Base-by-base conservation (phyloP, 2,888 invertebrate genomes). In the Plemyria rubiginata region DNA sequence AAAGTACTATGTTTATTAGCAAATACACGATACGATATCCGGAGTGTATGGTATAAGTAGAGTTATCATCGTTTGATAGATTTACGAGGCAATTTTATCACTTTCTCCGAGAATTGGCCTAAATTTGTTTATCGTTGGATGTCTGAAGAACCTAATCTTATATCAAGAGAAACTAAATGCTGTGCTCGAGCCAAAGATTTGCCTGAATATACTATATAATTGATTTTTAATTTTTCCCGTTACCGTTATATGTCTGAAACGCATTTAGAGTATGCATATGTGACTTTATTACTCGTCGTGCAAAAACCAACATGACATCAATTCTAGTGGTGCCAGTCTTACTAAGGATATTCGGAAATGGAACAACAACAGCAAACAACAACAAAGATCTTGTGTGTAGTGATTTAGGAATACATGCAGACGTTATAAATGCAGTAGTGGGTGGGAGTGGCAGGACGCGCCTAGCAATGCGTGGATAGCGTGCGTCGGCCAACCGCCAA, bases 1-100 rank as follows among this genome's bases (percentile, higher is more conserved):
- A 52, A 45, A 49, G 48, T 55, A 32, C 40, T 50, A 16, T 52
- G 22, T 60, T 64, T 60, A 55, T 60, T 54, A 56, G 43, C 55
- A 60, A 60, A 63, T 49, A 59, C 13, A 59, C 12, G 36, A 55
- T 45, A 41, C 12, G 28, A 51, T 52, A 46, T 56, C 43, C 48
- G 41, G 36, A 49, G 11, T 38, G 36, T 38, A 38, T 2, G 11
- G 36, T 7, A 45, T 8, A 13, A 9, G n/a, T 32, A 43, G 15
- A 32, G 50, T 13, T 41, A 49, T 12, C 36, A 12, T 56, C 13
- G 32, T 52, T 53, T 43, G 13, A 40, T 32, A 62, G 12, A 48
- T 32, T 41, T 46, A 51, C 50, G 38, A 13, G 38, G 22, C 13
- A 36, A 50, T 54, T 58, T 50, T 12, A 38, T 48, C 46, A 52